Conservation (phyloP, 2,888 invertebrate species). For the Leptinotarsa tumamoca region DNA sequence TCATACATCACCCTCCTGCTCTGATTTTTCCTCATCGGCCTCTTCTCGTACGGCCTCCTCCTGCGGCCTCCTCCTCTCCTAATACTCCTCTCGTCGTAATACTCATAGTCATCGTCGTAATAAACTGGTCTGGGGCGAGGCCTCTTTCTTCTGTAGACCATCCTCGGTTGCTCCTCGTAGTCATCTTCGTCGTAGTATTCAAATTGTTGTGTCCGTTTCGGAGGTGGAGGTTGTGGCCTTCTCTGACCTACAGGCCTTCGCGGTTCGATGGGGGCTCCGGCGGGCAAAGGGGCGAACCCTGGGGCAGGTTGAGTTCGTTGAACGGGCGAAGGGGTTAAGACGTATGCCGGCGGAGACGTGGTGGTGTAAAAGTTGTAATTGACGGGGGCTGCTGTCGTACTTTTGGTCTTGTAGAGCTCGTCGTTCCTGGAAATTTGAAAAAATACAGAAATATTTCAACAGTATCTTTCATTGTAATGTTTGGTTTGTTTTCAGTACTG, state of each 20-base stretch:
- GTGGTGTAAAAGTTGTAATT: constrained; percentile 60
- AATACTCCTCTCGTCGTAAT: constrained; percentile 69
- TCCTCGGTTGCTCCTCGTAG: constrained; percentile 69
- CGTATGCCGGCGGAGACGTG: constrained; percentile 45
- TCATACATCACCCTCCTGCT: constrained; percentile 46
- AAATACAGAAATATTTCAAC: neutral
- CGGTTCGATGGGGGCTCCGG: constrained; percentile 42
- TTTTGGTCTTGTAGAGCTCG: constrained; percentile 82
- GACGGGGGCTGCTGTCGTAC: constrained; percentile 72
- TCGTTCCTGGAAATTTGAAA: constrained; percentile 78
- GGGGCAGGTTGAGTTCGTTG: constrained; percentile 3
- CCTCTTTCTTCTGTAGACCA: constrained; percentile 67
- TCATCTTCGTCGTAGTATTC: constrained; percentile 81
- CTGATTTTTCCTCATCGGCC: constrained; percentile 50
- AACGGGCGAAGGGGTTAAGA: constrained; percentile 16
- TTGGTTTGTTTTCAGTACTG: too few relatives aligned
- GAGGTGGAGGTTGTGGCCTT: constrained; percentile 60
- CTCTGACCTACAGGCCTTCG: constrained; percentile 54
- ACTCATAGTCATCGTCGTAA: constrained; percentile 70
- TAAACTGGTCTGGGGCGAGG: constrained; percentile 71
- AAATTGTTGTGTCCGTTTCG: constrained; percentile 72
- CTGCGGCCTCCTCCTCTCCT: constrained; percentile 53
- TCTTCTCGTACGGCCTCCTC: constrained; percentile 55
- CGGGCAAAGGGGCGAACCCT: neutral
- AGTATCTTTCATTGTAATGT: too few relatives aligned